Conservation (phyloP, 2,113 vertebrate species). For the Tor tambroides region DNA sequence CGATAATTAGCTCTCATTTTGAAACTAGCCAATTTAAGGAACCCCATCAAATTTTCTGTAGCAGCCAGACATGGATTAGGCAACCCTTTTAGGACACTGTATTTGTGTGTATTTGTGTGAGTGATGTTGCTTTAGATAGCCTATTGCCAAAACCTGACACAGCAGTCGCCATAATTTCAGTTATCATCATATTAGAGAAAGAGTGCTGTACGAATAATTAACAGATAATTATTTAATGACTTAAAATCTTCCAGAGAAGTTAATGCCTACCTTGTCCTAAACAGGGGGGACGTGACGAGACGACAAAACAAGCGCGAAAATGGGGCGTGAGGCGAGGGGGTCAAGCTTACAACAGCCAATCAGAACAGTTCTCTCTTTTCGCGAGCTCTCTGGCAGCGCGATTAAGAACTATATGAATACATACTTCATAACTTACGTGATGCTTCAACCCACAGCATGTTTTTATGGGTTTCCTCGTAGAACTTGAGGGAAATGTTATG, state of each 20-base stretch:
- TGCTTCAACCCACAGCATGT: background rate
- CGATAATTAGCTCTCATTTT: conserved; percentile 13
- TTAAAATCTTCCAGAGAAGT: background rate
- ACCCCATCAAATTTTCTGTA: background rate
- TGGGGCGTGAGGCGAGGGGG: too few relatives aligned
- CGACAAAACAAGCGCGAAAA: background rate
- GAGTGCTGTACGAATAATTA: background rate
- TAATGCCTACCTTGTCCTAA: background rate
- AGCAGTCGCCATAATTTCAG: background rate
- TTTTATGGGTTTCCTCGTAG: background rate
- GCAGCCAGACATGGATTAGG: background rate
- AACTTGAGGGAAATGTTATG: background rate
- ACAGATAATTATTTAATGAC: background rate
- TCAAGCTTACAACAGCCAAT: too few relatives aligned
- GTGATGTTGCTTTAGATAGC: background rate
- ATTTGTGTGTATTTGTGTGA: background rate
- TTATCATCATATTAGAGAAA: background rate
- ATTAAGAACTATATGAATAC: too few relatives aligned
- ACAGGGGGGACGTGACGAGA: background rate
- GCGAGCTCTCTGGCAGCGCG: background rate
- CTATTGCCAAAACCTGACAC: background rate
- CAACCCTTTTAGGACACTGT: background rate
- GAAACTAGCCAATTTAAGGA: background rate
- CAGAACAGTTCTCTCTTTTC: too few relatives aligned
- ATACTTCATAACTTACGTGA: background rate